Evolutionary conservation across 2,113 vertebrate genomes (phyloP).

Genomic region (Tragelaphus scriptus): DNA sequence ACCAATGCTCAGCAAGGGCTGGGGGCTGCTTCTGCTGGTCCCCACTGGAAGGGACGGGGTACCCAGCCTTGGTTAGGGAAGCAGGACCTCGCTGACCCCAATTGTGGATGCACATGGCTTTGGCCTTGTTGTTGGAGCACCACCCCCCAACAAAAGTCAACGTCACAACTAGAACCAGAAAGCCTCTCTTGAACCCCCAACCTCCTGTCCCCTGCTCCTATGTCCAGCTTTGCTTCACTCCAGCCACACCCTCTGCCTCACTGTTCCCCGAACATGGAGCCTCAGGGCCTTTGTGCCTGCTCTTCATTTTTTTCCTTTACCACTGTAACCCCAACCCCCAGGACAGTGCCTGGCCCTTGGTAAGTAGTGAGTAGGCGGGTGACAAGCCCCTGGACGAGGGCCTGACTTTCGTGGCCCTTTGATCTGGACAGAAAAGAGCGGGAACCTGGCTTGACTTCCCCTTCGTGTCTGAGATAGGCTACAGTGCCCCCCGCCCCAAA

Average conservation of each 20-base stretch:
- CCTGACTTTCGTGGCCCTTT: rapidly evolving
- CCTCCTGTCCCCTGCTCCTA: background rate
- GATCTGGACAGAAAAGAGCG: background rate
- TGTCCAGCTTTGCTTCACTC: rapidly evolving
- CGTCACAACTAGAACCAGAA: rapidly evolving
- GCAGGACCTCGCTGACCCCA: background rate
- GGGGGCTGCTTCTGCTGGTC: background rate
- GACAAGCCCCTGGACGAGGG: rapidly evolving
- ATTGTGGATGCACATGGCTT: no score
- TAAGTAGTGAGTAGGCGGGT: rapidly evolving
- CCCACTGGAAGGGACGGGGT: no score
- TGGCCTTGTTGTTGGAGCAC: background rate
- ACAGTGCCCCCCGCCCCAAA: no score
- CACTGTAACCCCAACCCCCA: rapidly evolving
- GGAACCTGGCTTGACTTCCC: background rate
- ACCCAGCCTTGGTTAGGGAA: background rate
- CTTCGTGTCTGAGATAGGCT: background rate
- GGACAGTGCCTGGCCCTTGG: background rate
- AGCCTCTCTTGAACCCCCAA: rapidly evolving
- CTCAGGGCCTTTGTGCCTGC: background rate
- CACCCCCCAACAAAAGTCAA: background rate
- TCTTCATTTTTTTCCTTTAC: background rate
- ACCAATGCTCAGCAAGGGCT: background rate
- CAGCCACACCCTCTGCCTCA: background rate
- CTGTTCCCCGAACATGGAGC: background rate